A percentile compares a stretch with the other conserved stretches of the same genome.
phyloP scores from a whole-genome alignment of 2,113 vertebrate species.

The Potamarius usumacintae region DNA sequence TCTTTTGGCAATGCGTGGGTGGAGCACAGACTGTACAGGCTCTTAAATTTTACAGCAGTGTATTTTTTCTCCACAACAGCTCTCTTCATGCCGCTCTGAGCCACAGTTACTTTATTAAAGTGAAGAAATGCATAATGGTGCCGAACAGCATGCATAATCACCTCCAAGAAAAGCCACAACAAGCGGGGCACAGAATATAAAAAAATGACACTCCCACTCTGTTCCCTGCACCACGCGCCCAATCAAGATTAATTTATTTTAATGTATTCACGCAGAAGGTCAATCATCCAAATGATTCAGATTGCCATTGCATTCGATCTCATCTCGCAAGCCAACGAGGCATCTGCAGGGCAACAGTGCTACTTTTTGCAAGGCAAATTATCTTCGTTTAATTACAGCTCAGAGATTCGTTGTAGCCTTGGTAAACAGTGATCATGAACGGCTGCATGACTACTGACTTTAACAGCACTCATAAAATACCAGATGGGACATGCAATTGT shows the following conservation, averaged over 20 bases:
- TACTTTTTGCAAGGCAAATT: slow-evolving; percentile 70
- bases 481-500: background rate
- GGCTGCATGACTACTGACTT: slow-evolving; percentile 55
- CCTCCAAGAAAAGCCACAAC: slow-evolving; percentile 67
- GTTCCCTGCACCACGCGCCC: slow-evolving; percentile 72
- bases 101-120: slow-evolving; percentile 64
- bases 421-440: slow-evolving; percentile 52
- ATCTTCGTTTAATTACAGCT: slow-evolving; percentile 61
- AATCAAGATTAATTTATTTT: slow-evolving; percentile 83
- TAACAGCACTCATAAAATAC: slow-evolving; percentile 33
- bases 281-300: slow-evolving; percentile 81
- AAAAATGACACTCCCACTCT: slow-evolving; percentile 66
- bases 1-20: background rate
- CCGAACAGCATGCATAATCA: slow-evolving; percentile 70
- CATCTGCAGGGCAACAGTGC: slow-evolving; percentile 75
- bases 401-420: slow-evolving; percentile 51
- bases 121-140: slow-evolving; percentile 65
- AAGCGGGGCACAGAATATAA: slow-evolving; percentile 69
- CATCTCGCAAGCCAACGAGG: slow-evolving; percentile 70
- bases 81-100: slow-evolving; percentile 38
- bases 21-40: background rate
- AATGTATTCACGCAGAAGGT: slow-evolving; percentile 81
- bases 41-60: background rate
- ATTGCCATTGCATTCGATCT: slow-evolving; percentile 75
- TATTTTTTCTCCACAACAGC: slow-evolving; percentile 5